These are phyloP conservation scores for Drosophila buzzatii DNA, from an alignment of 2,888 invertebrate species.

Conservation along the genomic window DNA sequence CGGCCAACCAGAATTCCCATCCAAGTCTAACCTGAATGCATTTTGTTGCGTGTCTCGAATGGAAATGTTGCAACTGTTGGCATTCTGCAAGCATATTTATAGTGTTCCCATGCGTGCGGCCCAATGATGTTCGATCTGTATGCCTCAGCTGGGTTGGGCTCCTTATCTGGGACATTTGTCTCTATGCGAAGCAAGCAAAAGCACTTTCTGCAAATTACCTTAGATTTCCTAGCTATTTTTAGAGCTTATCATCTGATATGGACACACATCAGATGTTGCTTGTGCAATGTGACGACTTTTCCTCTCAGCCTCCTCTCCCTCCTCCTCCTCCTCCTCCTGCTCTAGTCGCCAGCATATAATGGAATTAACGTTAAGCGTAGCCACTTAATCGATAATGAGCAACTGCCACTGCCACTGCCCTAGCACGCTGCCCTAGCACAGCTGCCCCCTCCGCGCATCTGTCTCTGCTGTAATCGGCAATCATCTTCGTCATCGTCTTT, in stretches of 20 bases:
- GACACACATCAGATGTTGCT: slow-evolving; percentile 17
- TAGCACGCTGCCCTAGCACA: background rate
- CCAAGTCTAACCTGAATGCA: slow-evolving; percentile 62
- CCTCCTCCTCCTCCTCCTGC: background rate
- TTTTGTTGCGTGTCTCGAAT: slow-evolving; percentile 46
- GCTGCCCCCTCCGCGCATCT: background rate
- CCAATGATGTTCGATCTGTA: background rate
- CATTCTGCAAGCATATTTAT: slow-evolving; percentile 63
- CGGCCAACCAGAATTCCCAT: background rate
- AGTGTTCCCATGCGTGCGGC: slow-evolving; percentile 20
- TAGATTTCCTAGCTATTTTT: slow-evolving; percentile 52
- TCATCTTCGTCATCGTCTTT: slow-evolving; percentile 57
- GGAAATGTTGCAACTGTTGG: slow-evolving; percentile 55
- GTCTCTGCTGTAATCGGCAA: background rate
- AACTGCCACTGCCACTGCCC: slow-evolving; percentile 13
- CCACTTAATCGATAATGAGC: slow-evolving; percentile 76
- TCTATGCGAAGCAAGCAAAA: slow-evolving; percentile 64
- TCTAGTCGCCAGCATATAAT: slow-evolving; percentile 26
- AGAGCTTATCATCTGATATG: slow-evolving; percentile 26
- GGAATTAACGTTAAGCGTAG: slow-evolving; percentile 67
- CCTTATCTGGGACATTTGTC: slow-evolving; percentile 43
- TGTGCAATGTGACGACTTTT: slow-evolving; percentile 19
- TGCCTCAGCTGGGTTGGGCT: slow-evolving; percentile 34
- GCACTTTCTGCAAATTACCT: slow-evolving; percentile 69
- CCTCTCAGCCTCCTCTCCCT: background rate